Conservation (phyloP, 2,888 invertebrate species). For the Temnothorax ravouxi region DNA sequence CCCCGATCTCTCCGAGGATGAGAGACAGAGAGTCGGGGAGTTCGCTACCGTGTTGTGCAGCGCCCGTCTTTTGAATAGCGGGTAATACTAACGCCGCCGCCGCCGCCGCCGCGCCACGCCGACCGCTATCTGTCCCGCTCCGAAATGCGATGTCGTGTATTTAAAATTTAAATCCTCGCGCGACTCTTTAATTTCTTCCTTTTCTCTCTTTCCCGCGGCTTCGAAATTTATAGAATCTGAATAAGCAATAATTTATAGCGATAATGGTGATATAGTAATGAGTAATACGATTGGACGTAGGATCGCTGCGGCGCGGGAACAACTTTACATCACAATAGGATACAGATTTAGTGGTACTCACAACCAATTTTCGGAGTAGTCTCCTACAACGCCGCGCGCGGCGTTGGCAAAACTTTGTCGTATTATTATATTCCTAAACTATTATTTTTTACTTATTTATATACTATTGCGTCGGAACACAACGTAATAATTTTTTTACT, state of each 20-base stretch:
- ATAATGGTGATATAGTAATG: constrained; percentile 25
- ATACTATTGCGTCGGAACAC: background rate
- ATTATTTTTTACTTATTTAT: background rate
- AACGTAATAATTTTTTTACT: background rate
- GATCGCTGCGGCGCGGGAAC: background rate
- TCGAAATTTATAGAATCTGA: constrained; percentile 35
- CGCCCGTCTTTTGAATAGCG: constrained; percentile 48
- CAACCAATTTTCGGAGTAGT: background rate
- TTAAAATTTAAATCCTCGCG: constrained; percentile 51
- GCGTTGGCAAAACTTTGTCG: background rate
- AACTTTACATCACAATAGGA: constrained; percentile 14
- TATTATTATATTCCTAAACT: background rate
- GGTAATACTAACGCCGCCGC: constrained; percentile 43
- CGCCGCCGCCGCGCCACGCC: constrained; percentile 18
- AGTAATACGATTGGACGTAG: background rate
- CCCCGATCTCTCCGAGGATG: constrained; percentile 48
- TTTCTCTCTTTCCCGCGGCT: constrained; percentile 16
- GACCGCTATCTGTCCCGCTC: constrained; percentile 43
- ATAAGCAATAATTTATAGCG: constrained; percentile 38
- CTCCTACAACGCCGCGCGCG: background rate
- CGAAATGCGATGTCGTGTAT: constrained; percentile 35
- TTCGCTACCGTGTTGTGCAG: constrained; percentile 43
- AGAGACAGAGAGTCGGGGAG: constrained; percentile 50
- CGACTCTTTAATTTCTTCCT: constrained; percentile 36
- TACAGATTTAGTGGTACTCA: background rate